Evolutionary conservation across 1,140 invertebrate genomes (phyloP).

Genomic region (Tetraneura akinire): DNA sequence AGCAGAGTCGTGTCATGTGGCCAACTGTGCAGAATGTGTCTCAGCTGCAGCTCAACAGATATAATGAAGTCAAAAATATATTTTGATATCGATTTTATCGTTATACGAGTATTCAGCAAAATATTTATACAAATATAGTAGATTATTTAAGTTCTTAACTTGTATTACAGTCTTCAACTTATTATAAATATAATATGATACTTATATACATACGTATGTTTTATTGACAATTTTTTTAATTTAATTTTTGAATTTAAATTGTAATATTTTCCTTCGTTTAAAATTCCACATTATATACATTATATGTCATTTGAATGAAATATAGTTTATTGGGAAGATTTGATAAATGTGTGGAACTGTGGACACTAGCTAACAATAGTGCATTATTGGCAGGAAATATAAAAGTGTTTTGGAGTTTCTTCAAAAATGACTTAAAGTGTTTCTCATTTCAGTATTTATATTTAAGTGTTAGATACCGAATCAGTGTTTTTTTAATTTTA

Average conservation of each 20-base stretch:
- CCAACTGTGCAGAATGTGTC: constrained; percentile 38
- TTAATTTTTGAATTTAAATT: neutral
- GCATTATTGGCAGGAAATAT: constrained; percentile 34
- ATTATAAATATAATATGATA: neutral
- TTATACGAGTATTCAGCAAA: too few species aligned
- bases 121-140: neutral
- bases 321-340: neutral
- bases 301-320: constrained; percentile 19
- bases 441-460: neutral
- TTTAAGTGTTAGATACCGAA: neutral
- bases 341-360: neutral
- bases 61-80: too few species aligned
- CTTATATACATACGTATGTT: neutral
- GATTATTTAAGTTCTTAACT: neutral
- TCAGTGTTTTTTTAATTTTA: neutral
- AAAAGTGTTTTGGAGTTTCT: constrained; percentile 32
- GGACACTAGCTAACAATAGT: constrained; percentile 13
- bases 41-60: constrained; percentile 43
- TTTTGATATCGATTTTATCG: neutral
- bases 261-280: neutral
- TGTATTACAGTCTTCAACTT: neutral
- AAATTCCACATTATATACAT: neutral
- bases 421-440: constrained; percentile 5
- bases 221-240: neutral
- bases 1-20: constrained; percentile 37